Percentiles rank a stretch among this genome's conserved stretches.
Conservation (phyloP, 2,888 invertebrate species). For the Phlogophora meticulosa region DNA sequence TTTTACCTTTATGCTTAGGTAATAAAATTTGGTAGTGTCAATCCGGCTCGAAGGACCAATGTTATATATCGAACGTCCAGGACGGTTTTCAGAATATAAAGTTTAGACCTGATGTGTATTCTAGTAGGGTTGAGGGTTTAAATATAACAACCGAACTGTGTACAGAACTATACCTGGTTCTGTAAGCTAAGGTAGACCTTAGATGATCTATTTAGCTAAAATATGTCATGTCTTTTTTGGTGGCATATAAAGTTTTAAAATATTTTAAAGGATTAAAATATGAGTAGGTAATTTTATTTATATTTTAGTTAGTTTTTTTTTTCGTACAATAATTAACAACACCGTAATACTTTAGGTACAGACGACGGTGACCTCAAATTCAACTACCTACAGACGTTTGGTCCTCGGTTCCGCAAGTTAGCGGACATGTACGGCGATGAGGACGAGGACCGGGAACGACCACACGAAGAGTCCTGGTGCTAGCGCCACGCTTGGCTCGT, state of each 20-base stretch:
- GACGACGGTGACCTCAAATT: slow-evolving; percentile 98
- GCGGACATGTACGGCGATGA: slow-evolving; percentile 99
- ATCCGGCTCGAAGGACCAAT: too few species aligned
- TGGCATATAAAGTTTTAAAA: too few species aligned
- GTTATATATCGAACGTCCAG: too few species aligned
- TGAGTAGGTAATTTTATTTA: background rate
- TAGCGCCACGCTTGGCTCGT: slow-evolving; percentile 90
- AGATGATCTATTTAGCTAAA: too few species aligned
- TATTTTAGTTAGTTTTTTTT: background rate
- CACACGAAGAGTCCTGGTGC: slow-evolving; percentile 96
- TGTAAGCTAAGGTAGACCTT: too few species aligned
- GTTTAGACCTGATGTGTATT: too few species aligned
- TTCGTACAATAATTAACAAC: background rate
- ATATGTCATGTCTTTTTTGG: too few species aligned
- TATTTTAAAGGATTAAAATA: too few species aligned
- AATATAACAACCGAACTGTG: too few species aligned
- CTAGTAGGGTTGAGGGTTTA: too few species aligned
- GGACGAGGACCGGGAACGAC: slow-evolving; percentile 93
- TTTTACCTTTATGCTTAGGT: background rate
- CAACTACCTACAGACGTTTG: slow-evolving; percentile 98
- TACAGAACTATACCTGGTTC: too few species aligned
- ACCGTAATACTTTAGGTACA: slow-evolving; percentile 90
- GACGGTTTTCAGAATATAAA: too few species aligned
- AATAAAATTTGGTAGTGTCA: background rate
- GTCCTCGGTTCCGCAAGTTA: slow-evolving; percentile 98